These are phyloP conservation scores for Tyrophagus putrescentiae DNA, from an alignment of 1,140 invertebrate species.

Conservation along the genomic window DNA sequence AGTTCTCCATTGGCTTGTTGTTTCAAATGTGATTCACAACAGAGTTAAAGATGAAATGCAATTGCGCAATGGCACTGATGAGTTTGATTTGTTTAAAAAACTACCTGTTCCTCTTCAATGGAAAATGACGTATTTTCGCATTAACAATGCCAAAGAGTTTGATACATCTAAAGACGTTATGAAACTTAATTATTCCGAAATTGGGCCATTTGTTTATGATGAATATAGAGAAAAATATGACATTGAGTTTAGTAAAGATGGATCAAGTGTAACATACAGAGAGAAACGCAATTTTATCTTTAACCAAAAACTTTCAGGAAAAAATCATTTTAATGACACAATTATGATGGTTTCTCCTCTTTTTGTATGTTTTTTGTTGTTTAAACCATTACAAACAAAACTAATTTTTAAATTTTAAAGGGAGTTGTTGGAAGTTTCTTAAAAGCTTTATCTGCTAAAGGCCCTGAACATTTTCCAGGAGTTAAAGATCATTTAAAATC, in stretches of 20 bases:
- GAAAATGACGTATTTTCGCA: not conserved
- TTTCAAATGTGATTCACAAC: not conserved
- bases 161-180: not conserved
- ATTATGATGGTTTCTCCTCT: not conserved
- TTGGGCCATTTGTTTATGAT: not conserved
- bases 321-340: not conserved
- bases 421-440: no score
- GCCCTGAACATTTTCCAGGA: not conserved
- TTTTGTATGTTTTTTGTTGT: not conserved
- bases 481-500: no score
- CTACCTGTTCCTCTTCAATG: not conserved
- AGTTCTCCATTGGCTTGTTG: not conserved
- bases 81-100: not conserved
- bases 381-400: not conserved
- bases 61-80: not conserved
- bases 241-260: not conserved
- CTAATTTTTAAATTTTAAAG: no score
- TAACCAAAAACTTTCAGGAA: not conserved
- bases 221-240: not conserved
- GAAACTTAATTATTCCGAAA: not conserved
- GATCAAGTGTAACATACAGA: not conserved
- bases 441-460: not conserved
- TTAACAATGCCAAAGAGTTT: not conserved
- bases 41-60: not conserved
- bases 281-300: not conserved